Conservation (phyloP, 2,888 invertebrate species). For the Chloroclystis v-ata region DNA sequence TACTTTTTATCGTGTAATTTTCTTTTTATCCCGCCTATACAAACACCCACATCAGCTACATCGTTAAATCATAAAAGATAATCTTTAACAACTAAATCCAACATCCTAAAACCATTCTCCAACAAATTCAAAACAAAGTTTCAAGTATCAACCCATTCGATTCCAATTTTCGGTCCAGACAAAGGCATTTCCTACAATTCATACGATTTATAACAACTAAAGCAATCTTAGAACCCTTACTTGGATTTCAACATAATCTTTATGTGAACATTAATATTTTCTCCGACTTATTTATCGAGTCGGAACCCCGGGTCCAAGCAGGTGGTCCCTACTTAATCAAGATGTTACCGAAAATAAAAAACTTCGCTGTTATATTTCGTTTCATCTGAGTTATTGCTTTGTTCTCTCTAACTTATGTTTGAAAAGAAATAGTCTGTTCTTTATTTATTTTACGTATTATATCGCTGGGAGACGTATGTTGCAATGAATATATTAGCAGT, state of each 20-base stretch:
- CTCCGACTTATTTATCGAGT: constrained; percentile 66
- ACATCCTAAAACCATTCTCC: constrained; percentile 14
- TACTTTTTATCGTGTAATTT: too few species aligned
- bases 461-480: constrained; percentile 67
- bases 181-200: constrained; percentile 46
- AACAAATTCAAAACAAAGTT: constrained; percentile 23
- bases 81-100: constrained; percentile 4
- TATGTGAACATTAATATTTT: constrained; percentile 68
- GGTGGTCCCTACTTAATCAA: constrained; percentile 78
- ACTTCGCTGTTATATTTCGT: constrained; percentile 61
- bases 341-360: constrained; percentile 74
- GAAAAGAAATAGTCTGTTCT: constrained; percentile 53
- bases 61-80: neutral
- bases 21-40: neutral
- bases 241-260: constrained; percentile 67
- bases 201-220: constrained; percentile 51
- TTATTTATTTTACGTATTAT: constrained; percentile 68
- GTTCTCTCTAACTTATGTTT: constrained; percentile 60
- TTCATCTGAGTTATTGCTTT: constrained; percentile 69
- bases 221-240: constrained; percentile 55
- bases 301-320: constrained; percentile 60
- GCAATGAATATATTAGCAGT: constrained; percentile 74
- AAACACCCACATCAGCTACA: neutral
- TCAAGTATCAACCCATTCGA: constrained; percentile 24
- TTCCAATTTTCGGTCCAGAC: constrained; percentile 40